Percentiles rank a stretch among this genome's conserved stretches.
These are phyloP conservation scores for Oscheius sp. DNA, from an alignment of 2,888 invertebrate genomes.

Conservation along the genomic window DNA sequence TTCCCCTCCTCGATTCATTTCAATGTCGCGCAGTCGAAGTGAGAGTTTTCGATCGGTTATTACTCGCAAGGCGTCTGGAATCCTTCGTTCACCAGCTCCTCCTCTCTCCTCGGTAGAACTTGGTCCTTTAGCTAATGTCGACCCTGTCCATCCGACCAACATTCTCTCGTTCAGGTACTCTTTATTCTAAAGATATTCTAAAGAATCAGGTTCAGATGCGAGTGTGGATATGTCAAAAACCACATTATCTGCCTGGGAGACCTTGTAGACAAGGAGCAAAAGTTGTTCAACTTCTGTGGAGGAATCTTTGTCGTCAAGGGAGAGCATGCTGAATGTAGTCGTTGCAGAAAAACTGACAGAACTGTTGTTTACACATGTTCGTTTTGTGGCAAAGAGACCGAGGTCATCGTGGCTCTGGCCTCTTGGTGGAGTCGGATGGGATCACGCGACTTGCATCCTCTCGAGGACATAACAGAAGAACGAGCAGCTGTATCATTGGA, in stretches of 20 bases:
- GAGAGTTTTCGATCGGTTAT: slow-evolving; percentile 19
- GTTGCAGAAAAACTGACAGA: slow-evolving; percentile 30
- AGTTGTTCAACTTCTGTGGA: slow-evolving; percentile 35
- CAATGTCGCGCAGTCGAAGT: slow-evolving; percentile 27
- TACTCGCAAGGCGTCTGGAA: slow-evolving; percentile 26
- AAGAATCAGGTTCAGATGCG: slow-evolving; percentile 17
- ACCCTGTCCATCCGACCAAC: slow-evolving; percentile 27
- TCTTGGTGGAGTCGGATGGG: slow-evolving; percentile 7
- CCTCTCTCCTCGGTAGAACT: slow-evolving; percentile 24
- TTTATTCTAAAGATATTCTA: not conserved
- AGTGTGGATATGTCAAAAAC: slow-evolving; percentile 30
- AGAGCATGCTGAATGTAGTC: slow-evolving; percentile 24
- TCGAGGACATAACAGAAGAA: slow-evolving; percentile 22
- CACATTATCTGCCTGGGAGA: slow-evolving; percentile 37
- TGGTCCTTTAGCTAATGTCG: slow-evolving; percentile 10
- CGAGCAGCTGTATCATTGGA: slow-evolving; percentile 1
- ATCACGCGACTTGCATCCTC: slow-evolving; percentile 12
- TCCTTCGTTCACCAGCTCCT: slow-evolving; percentile 28
- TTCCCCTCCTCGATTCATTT: not conserved
- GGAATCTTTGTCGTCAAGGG: slow-evolving; percentile 32
- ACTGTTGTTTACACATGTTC: slow-evolving; percentile 24
- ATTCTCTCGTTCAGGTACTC: slow-evolving; percentile 24
- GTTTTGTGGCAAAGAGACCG: slow-evolving; percentile 31
- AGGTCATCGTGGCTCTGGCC: slow-evolving; percentile 21
- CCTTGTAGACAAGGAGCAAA: slow-evolving; percentile 26